Evolutionary conservation across 2,888 invertebrate species (phyloP).

Genomic region (Hemaris fuciformis): DNA sequence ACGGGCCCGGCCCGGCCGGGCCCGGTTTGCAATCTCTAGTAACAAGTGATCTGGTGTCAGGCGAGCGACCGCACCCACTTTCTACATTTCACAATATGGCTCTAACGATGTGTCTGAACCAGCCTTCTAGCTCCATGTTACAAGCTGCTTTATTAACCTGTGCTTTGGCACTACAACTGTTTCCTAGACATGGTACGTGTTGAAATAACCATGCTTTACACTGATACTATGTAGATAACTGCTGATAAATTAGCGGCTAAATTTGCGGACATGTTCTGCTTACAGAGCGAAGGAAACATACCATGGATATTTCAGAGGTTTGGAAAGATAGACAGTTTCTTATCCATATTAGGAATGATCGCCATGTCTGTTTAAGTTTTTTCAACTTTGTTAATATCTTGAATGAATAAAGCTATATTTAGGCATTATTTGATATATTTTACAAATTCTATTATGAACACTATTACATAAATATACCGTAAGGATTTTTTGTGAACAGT

Average conservation of each 20-base stretch:
- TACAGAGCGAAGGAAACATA: not conserved
- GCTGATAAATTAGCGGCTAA: not conserved
- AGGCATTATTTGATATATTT: too few relatives aligned
- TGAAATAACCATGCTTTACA: not conserved
- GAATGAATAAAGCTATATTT: too few relatives aligned
- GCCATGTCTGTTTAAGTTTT: too few relatives aligned
- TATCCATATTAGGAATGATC: too few relatives aligned
- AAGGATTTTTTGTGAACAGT: too few relatives aligned
- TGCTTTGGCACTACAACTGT: not conserved
- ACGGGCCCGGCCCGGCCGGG: too few relatives aligned
- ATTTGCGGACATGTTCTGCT: not conserved
- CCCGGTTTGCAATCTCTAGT: too few relatives aligned
- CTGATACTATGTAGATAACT: not conserved
- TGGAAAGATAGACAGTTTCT: too few relatives aligned
- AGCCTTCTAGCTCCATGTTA: not conserved
- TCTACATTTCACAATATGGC: constrained; percentile 5
- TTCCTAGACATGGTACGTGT: not conserved
- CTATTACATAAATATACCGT: too few relatives aligned
- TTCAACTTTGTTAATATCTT: too few relatives aligned
- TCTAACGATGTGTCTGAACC: constrained; percentile 4
- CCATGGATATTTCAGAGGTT: not conserved
- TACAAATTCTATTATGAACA: too few relatives aligned
- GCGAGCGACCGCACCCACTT: constrained; percentile 1
- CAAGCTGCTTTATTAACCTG: not conserved
- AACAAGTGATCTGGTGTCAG: not conserved